Evolutionary conservation across 2,113 vertebrate genomes (phyloP), one percentile per base, ranked within the genome.

Genomic region (Chauna torquata): DNA sequence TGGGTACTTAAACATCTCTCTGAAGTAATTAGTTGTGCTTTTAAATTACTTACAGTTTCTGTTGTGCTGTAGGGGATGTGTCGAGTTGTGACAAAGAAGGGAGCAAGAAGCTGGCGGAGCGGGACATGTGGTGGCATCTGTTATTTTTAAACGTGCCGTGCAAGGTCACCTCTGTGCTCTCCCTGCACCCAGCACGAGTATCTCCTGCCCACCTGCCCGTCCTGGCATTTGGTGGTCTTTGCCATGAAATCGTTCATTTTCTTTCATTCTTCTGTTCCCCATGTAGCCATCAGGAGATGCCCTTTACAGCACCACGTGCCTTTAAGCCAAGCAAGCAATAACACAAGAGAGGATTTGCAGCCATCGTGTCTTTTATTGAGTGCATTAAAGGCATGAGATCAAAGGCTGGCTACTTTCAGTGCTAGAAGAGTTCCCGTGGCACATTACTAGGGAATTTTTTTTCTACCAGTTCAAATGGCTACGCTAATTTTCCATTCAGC

Each of bases 261-360:
- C 79, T 92, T 95, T 86, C 50, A 7, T 57, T 94, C 66, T 72
- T 85, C 52, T 27, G 92, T 92, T 93, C 59, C 50, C 32, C 38
- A 87, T 59, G 36, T 55, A 88, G 71, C 62, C 58, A 77, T 80
- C 38, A 47, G 77, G 50, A 87, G 62, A 49, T 86, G 57, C 62
- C 66, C 84, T 91, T 94, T 74, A 82, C 78, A 70, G 71, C 8
- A 1, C 50, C 38, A 40, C 2, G 0, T 1, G 24, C 66, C 89
- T 90, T 91, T 87, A 82, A 94, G 78, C 82, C 82, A 95, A 88
- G 64, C 23, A 88, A 95, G 89, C 84, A 97, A 40, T 88, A 92
- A 74, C 34, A 62, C 32, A 66, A 50, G 70, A 62, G 74, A 86
- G 62, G 55, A 83, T 90, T 92, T 90, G 78, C 71, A 96, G 78